Evolutionary conservation across 1,140 invertebrate genomes (phyloP).

Genomic region (Ericerus pela): DNA sequence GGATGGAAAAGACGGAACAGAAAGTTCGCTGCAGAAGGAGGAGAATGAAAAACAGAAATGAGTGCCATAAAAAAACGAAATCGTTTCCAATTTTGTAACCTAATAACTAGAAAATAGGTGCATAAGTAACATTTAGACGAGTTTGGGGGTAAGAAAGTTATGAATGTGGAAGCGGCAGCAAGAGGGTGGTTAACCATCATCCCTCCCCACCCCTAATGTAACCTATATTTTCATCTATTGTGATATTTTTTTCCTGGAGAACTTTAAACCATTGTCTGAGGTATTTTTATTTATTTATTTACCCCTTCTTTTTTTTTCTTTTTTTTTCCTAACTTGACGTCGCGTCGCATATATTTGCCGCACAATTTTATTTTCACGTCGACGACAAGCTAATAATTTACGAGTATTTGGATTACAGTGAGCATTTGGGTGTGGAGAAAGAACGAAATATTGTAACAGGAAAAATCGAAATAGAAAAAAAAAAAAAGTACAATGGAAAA

Average conservation of each 20-base stretch:
- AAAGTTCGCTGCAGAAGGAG: no score
- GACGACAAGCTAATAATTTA: slow-evolving; percentile 8
- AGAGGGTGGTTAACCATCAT: background rate
- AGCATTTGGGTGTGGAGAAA: background rate
- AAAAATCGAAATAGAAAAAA: no score
- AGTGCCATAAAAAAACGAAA: background rate
- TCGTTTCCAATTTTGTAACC: slow-evolving; percentile 2
- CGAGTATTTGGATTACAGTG: background rate
- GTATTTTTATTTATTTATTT: no score
- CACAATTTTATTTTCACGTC: background rate
- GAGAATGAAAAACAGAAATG: background rate
- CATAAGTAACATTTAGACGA: background rate
- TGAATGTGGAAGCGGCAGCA: background rate
- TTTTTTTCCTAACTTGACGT: background rate
- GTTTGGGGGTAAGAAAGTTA: background rate
- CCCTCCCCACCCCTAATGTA: background rate
- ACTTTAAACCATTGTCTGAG: no score
- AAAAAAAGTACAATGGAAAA: no score
- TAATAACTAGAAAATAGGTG: slow-evolving; percentile 11
- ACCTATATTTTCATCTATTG: slow-evolving; percentile 11
- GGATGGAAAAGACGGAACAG: no score
- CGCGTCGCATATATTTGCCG: background rate
- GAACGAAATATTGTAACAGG: no score
- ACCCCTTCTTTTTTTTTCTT: no score
- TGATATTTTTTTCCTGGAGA: slow-evolving; percentile 10